Evolutionary conservation across 2,888 invertebrate species (phyloP), one percentile per base, ranked within the genome.

Genomic region (Caenorhabditis becei): DNA sequence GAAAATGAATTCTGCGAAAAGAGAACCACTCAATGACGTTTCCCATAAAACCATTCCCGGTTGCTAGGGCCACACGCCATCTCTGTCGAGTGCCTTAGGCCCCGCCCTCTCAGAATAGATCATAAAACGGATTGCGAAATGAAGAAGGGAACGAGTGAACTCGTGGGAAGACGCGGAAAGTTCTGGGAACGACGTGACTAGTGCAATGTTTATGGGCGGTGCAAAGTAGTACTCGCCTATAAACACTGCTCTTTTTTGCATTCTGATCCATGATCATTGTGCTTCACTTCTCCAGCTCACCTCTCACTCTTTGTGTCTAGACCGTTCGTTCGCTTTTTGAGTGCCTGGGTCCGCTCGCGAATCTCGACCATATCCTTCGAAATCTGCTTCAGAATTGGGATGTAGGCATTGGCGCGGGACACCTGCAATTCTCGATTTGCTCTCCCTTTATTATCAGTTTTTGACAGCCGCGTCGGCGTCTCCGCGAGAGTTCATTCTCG

Each of bases 321-420:
- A 35, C 16, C 54, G 11, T 44, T 47, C 8, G 58, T 37, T 28
- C 54, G 18, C 51, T 65, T 71, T 37, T 77, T 71, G 41, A 81
- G 67, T 37, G 61, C 37, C 28, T 77, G 72, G 56, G 67, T 77
- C 28, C 77, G 44, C 49, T 81, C 80, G 20, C 70, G 70, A 56
- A 81, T 75, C 49, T 75, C 71, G 44, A 77, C 56, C 70, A 81
- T 77, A 81, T 81, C 80, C 70, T 75, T 81, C 47, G 80, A 61
- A 26, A 81, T 32, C 35, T 61, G 65, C 35, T 75, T 74, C 70
- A 80, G 61, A 70, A 80, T 65, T 51, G 80, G 74, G 18, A 75
- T 53, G 49, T 75, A 80, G 26, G 49, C 69, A 74, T 74, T 28
- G 18, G 79, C 79, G 26, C 72, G 54, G 16, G 67, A 66, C 41